Percentiles rank a stretch among this genome's conserved stretches.
Conservation (phyloP, 2,888 invertebrate species). For the Thereva nobilitata region DNA sequence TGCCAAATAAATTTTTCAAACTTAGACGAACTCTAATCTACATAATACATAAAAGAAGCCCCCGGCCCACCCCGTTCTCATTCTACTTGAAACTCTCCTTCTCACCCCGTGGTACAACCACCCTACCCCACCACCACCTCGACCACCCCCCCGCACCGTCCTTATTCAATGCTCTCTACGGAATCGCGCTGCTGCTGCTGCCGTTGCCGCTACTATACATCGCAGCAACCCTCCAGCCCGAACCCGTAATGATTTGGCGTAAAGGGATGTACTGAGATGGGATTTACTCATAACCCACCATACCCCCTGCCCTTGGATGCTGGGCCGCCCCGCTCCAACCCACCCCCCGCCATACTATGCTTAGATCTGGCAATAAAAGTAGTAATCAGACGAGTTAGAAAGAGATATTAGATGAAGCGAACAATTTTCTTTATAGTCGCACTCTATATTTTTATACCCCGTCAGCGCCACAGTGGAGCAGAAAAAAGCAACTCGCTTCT, state of each 20-base stretch:
- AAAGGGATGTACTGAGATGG: conserved; percentile 33
- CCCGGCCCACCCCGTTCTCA: neutral
- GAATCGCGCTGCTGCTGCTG: conserved; percentile 12
- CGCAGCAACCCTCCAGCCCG: conserved; percentile 19
- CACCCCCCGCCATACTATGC: conserved; percentile 3
- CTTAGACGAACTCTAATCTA: conserved; percentile 35
- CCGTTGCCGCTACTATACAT: conserved; percentile 10
- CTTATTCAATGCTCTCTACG: neutral
- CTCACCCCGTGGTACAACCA: neutral
- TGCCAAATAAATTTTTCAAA: conserved; percentile 30
- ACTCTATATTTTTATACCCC: conserved; percentile 34
- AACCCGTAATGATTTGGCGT: conserved; percentile 27
- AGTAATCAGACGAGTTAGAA: conserved; percentile 53
- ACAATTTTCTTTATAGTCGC: conserved; percentile 37
- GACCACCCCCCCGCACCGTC: too few species aligned
- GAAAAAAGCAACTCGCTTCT: conserved; percentile 30
- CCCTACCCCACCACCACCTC: too few species aligned
- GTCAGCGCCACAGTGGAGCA: conserved; percentile 6
- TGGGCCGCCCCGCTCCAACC: too few species aligned
- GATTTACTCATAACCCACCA: conserved; percentile 21
- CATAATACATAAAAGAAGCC: conserved; percentile 34
- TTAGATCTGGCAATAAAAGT: conserved; percentile 34
- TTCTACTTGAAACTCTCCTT: neutral
- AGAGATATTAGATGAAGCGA: conserved; percentile 55
- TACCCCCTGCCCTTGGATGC: too few species aligned